Evolutionary conservation across 2,113 vertebrate genomes (phyloP).

Genomic region (Picathartes gymnocephalus): DNA sequence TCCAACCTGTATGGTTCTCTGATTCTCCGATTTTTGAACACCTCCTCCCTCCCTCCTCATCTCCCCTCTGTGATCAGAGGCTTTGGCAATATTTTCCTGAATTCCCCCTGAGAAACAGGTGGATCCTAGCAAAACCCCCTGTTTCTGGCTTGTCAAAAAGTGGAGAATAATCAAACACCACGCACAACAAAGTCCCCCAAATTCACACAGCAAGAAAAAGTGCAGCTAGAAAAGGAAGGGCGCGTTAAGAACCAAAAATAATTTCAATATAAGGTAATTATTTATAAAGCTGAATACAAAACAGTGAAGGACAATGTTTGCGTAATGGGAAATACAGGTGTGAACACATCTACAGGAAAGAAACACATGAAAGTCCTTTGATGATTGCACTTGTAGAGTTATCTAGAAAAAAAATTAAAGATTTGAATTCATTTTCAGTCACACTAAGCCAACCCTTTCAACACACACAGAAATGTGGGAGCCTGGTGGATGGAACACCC

Average conservation of each 20-base stretch:
- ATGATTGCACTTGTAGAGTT: neutral
- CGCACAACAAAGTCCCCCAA: neutral
- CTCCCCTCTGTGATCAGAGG: neutral
- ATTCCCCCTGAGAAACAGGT: neutral
- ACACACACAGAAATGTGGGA: neutral
- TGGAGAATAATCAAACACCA: neutral
- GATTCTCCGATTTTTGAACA: neutral
- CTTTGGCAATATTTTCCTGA: neutral
- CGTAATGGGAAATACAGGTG: neutral
- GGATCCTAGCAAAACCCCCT: neutral
- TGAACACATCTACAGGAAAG: neutral
- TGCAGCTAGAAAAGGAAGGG: neutral
- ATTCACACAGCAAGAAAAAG: no score
- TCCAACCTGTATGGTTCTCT: neutral
- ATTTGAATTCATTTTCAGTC: neutral
- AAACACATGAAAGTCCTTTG: neutral
- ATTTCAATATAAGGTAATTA: neutral
- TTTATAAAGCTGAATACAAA: neutral
- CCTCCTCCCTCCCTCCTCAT: neutral
- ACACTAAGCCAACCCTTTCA: neutral
- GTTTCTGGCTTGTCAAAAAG: neutral
- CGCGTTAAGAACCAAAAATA: neutral
- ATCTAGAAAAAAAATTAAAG: fast-evolving
- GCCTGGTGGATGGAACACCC: neutral
- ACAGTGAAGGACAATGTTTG: neutral